Conservation (phyloP, 2,113 vertebrate species). For the Benitochromis conjunctus region DNA sequence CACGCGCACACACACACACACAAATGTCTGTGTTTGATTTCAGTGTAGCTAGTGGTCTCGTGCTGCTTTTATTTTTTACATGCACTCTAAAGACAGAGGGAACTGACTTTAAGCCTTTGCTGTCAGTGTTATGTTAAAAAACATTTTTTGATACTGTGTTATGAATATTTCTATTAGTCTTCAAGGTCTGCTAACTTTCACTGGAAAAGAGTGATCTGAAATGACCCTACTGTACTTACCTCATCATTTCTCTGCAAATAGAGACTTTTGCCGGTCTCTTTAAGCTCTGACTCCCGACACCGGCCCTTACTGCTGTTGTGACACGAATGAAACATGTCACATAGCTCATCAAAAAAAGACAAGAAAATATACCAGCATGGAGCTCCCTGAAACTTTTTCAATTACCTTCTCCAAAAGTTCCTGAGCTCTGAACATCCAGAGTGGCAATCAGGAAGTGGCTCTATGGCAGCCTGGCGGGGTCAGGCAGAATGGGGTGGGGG, state of each 20-base stretch:
- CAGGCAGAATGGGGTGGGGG: not conserved
- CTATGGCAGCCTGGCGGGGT: constrained; percentile 39
- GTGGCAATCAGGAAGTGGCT: constrained; percentile 48
- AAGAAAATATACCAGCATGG: not conserved
- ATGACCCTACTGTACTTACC: not conserved
- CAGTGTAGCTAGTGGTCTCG: not conserved
- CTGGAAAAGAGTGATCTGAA: not conserved
- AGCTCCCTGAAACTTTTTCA: constrained; percentile 37
- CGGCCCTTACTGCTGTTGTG: not conserved
- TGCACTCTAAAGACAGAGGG: not conserved
- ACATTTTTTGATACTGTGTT: not conserved
- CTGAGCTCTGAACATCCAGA: constrained; percentile 21
- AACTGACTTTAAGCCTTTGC: not conserved
- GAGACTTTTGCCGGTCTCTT: not conserved
- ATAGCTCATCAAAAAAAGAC: not conserved
- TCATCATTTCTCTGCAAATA: not conserved
- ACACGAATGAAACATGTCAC: not conserved
- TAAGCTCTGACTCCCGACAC: not conserved
- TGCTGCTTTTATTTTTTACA: not conserved
- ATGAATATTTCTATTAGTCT: not conserved
- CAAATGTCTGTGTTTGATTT: not conserved
- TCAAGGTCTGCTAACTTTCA: not conserved
- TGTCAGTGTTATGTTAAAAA: not conserved
- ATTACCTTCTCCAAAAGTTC: constrained; percentile 27
- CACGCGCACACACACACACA: no score